A percentile compares a stretch with the other conserved stretches of the same genome.
phyloP scores from a whole-genome alignment of 2,797 vertebrate species.

The Falco rusticolus region DNA sequence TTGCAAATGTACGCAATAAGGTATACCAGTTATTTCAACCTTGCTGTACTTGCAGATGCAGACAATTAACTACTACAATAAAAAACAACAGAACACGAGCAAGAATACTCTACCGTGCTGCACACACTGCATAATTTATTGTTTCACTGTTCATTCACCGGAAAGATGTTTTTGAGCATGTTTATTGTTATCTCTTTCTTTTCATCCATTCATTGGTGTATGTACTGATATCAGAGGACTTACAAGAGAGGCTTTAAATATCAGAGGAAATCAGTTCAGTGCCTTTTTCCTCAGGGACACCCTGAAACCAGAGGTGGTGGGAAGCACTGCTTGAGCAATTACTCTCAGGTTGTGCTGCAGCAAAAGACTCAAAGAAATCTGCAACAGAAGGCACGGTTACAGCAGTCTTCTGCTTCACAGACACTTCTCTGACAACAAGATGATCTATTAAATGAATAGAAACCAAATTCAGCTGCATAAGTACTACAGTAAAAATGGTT shows the following conservation, averaged over 20 bases:
- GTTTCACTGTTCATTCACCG: background rate
- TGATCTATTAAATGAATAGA: background rate
- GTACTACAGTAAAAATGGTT: background rate
- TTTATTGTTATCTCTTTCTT: background rate
- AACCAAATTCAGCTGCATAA: background rate
- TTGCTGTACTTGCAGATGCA: background rate
- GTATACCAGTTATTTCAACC: background rate
- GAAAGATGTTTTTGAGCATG: background rate
- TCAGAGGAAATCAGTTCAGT: background rate
- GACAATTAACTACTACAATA: background rate
- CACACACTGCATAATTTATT: background rate
- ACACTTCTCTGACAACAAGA: background rate
- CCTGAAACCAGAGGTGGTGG: background rate
- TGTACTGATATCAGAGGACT: background rate
- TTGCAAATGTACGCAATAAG: background rate
- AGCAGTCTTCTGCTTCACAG: background rate
- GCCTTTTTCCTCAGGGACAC: background rate
- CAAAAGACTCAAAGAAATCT: background rate
- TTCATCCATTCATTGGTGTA: background rate
- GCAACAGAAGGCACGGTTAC: background rate
- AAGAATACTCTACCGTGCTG: background rate
- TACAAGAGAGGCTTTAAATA: background rate
- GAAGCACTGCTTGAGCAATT: background rate
- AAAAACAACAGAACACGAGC: background rate
- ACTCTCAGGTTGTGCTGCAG: background rate